These are phyloP conservation scores for Drosophila bipectinata DNA, from an alignment of 1,140 invertebrate species.

Conservation along the genomic window DNA sequence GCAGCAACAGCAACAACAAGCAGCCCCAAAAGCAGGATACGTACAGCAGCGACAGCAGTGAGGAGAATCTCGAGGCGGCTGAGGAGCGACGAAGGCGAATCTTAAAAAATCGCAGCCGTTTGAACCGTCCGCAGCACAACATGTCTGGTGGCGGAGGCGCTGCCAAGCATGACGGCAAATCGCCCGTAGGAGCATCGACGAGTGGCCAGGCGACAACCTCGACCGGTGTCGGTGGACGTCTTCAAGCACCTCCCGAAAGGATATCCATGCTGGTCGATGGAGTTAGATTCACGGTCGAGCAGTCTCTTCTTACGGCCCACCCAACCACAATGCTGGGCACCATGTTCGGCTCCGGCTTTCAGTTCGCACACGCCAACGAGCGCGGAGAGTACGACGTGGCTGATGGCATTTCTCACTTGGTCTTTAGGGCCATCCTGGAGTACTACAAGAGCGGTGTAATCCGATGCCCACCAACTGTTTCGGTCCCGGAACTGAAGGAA, in stretches of 20 bases:
- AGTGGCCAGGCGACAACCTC: slow-evolving; percentile 35
- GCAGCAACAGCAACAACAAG: slow-evolving; percentile 64
- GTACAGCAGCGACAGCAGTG: slow-evolving; percentile 88
- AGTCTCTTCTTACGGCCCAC: slow-evolving; percentile 94
- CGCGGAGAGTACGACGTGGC: slow-evolving; percentile 98
- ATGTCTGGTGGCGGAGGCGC: slow-evolving; percentile 59
- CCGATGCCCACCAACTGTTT: slow-evolving; percentile 92
- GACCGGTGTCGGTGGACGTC: slow-evolving; percentile 29
- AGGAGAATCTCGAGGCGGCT: slow-evolving; percentile 87
- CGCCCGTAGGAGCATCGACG: slow-evolving; percentile 21
- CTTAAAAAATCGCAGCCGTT: slow-evolving; percentile 86
- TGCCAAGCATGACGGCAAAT: slow-evolving; percentile 61
- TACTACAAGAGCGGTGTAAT: slow-evolving; percentile 96
- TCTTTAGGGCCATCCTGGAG: slow-evolving; percentile 98
- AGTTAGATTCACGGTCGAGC: slow-evolving; percentile 96
- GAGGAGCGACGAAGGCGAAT: slow-evolving; percentile 87
- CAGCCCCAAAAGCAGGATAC: slow-evolving; percentile 65
- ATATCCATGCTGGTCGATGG: slow-evolving; percentile 97
- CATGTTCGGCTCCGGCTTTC: slow-evolving; percentile 98
- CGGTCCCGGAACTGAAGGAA: slow-evolving; percentile 97
- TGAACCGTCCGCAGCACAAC: slow-evolving; percentile 43
- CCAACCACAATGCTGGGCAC: slow-evolving; percentile 97
- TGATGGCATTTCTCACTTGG: slow-evolving; percentile 98
- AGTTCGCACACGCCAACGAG: slow-evolving; percentile 97
- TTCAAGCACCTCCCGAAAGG: slow-evolving; percentile 59